phyloP scores from a whole-genome alignment of 2,113 vertebrate species.

The Bagarius yarrelli region DNA sequence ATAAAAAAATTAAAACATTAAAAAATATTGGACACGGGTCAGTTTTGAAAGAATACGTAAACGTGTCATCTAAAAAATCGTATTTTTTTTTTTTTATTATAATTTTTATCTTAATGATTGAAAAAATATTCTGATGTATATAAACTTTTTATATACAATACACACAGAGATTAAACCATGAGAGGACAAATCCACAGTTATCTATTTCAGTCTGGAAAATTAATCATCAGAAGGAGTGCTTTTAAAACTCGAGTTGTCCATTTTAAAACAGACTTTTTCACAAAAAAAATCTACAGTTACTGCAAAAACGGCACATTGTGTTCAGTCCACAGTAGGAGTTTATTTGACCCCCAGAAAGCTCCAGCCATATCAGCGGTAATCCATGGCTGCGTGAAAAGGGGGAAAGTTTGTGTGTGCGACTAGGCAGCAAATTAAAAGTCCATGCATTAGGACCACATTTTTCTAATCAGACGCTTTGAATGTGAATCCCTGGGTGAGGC shows the following conservation, averaged over 20 bases:
- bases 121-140: too few relatives aligned
- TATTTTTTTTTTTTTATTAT: too few relatives aligned
- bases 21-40: too few relatives aligned
- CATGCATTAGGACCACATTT: conserved; percentile 73
- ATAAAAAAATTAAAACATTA: too few relatives aligned
- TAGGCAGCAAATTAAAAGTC: conserved; percentile 72
- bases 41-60: too few relatives aligned
- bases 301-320: conserved; percentile 48
- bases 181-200: conserved; percentile 17
- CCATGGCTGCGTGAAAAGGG: conserved; percentile 53
- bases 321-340: conserved; percentile 62
- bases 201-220: conserved; percentile 20
- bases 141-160: too few relatives aligned
- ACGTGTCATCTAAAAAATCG: too few relatives aligned
- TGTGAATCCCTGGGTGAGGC: conserved; percentile 75
- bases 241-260: conserved; percentile 17
- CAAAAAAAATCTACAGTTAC: conserved; percentile 41
- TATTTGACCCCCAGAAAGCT: conserved; percentile 67
- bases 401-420: conserved; percentile 42
- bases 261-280: conserved; percentile 24
- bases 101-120: too few relatives aligned
- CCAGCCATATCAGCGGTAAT: conserved; percentile 59
- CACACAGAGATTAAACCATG: neutral
- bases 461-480: conserved; percentile 72
- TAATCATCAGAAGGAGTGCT: conserved; percentile 9